Evolutionary conservation across 2,113 vertebrate genomes (phyloP).

Genomic region (Oreochromis niloticus): DNA sequence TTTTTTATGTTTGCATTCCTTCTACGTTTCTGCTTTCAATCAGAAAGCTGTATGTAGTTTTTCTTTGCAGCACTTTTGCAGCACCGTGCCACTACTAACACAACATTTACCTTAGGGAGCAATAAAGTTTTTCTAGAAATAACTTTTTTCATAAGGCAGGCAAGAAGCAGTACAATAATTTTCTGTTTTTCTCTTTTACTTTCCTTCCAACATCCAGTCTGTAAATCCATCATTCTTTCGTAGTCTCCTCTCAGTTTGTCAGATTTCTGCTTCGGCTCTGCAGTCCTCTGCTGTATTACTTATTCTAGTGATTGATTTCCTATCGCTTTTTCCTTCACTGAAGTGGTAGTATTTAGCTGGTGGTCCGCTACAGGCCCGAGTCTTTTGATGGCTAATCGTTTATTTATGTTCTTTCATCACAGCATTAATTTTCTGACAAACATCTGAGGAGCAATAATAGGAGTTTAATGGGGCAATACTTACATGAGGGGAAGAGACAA

Average conservation of each 20-base stretch:
- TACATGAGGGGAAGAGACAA: background rate
- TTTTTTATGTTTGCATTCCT: background rate
- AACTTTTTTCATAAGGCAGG: background rate
- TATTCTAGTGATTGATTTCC: background rate
- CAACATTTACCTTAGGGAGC: background rate
- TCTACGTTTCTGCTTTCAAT: background rate
- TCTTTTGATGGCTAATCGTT: slow-evolving; percentile 25
- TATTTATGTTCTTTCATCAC: slow-evolving; percentile 44
- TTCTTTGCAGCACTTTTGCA: background rate
- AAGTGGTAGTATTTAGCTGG: background rate
- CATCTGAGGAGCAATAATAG: slow-evolving; percentile 33
- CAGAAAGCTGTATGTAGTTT: background rate
- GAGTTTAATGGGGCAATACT: slow-evolving; percentile 31
- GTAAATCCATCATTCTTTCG: background rate
- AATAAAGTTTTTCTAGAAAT: background rate
- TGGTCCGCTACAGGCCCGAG: background rate
- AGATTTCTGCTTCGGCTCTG: background rate
- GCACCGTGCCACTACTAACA: background rate
- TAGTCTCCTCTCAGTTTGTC: background rate
- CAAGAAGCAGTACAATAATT: background rate
- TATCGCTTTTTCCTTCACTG: background rate
- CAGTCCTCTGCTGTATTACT: background rate
- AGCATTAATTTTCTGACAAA: slow-evolving; percentile 33
- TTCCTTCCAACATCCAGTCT: background rate
- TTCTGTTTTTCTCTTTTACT: background rate